phyloP scores from a whole-genome alignment of 2,888 invertebrate species.

The Arrhopalites spinosus region DNA sequence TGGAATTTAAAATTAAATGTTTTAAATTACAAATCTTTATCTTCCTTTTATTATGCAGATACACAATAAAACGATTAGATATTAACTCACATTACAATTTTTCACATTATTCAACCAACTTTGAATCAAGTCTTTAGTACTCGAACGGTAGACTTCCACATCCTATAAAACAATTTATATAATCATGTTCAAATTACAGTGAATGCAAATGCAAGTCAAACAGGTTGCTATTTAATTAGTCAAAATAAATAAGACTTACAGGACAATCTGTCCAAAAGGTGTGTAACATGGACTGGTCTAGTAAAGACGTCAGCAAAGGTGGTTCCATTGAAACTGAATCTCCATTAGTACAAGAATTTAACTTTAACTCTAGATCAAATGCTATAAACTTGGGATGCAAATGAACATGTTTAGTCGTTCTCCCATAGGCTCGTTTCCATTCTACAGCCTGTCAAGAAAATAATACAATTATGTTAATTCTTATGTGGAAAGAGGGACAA shows the following conservation, averaged over 20 bases:
- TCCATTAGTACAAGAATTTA: conserved; percentile 60
- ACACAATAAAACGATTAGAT: too few species aligned
- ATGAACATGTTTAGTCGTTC: conserved; percentile 81
- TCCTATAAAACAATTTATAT: conserved; percentile 70
- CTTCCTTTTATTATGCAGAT: too few species aligned
- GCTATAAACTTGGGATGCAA: conserved; percentile 60
- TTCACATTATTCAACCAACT: conserved; percentile 81
- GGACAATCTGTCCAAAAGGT: conserved; percentile 94
- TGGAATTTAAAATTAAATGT: too few species aligned
- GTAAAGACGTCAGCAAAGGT: conserved; percentile 62
- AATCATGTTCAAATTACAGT: background rate
- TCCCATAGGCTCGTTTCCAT: conserved; percentile 88
- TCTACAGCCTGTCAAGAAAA: too few species aligned
- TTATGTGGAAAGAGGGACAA: too few species aligned
- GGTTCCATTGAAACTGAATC: conserved; percentile 6
- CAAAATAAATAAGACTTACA: conserved; percentile 63
- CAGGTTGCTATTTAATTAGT: too few species aligned
- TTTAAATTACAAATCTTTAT: too few species aligned
- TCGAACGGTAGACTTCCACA: conserved; percentile 85
- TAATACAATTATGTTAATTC: too few species aligned
- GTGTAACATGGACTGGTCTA: conserved; percentile 89
- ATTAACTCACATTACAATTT: conserved; percentile 65
- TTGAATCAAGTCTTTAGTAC: conserved; percentile 86
- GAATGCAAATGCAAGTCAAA: too few species aligned
- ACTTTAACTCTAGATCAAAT: conserved; percentile 65